A percentile compares a stretch with the other conserved stretches of the same genome.
Conservation (phyloP, 2,113 vertebrate species). For the Castor canadensis region DNA sequence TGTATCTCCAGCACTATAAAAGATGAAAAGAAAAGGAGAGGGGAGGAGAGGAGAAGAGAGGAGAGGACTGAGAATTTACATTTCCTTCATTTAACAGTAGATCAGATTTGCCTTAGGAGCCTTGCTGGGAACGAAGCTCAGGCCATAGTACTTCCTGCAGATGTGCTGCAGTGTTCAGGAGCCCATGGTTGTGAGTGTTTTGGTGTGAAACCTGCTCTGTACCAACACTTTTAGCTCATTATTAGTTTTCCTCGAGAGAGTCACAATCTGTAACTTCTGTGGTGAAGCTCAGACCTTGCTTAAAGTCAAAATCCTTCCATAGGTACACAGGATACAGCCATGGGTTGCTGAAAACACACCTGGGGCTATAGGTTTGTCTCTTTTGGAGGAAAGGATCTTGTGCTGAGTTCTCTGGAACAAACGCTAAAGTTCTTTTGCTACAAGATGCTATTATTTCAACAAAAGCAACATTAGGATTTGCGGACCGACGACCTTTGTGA, state of each 20-base stretch:
- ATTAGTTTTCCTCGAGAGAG: background rate
- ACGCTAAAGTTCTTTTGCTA: background rate
- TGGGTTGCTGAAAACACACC: background rate
- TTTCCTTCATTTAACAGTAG: background rate
- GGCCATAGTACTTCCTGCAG: background rate
- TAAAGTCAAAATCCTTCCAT: background rate
- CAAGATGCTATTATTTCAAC: slow-evolving; percentile 8
- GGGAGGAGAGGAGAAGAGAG: no score
- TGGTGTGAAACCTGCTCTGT: background rate
- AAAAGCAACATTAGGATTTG: slow-evolving; percentile 25
- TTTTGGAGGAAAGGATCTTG: background rate
- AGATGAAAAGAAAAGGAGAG: no score
- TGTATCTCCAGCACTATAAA: no score
- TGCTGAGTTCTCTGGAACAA: background rate
- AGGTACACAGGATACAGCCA: background rate
- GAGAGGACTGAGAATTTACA: background rate
- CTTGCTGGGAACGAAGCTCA: background rate
- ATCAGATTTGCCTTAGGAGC: background rate
- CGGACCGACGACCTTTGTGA: slow-evolving; percentile 46
- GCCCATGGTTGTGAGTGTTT: background rate
- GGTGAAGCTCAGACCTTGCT: background rate
- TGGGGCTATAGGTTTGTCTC: background rate
- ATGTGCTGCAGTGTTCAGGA: background rate
- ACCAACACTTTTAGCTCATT: background rate
- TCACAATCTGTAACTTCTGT: background rate